These are phyloP conservation scores for Lochmaea capreae DNA, from an alignment of 2,888 invertebrate species.

Conservation along the genomic window DNA sequence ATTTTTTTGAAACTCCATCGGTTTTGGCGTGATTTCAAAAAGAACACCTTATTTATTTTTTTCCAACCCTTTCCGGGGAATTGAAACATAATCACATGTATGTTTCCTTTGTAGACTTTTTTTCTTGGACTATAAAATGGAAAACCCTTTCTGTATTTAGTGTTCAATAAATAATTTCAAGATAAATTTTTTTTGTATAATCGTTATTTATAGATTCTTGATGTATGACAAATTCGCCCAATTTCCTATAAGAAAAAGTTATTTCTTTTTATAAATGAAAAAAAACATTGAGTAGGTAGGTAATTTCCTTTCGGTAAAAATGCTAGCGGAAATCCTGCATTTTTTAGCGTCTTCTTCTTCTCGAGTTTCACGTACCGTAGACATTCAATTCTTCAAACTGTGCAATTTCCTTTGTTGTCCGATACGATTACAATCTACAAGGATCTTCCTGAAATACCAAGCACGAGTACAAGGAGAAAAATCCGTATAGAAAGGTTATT, in stretches of 20 bases:
- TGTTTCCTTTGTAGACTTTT: too few relatives aligned
- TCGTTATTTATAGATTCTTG: not conserved
- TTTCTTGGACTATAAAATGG: too few relatives aligned
- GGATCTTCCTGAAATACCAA: not conserved
- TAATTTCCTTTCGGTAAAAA: not conserved
- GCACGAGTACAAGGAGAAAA: not conserved
- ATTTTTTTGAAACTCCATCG: too few relatives aligned
- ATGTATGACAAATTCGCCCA: not conserved
- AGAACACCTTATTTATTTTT: too few relatives aligned
- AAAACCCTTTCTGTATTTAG: too few relatives aligned
- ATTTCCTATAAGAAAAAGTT: not conserved
- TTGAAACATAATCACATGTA: too few relatives aligned
- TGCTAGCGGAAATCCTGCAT: slow-evolving; percentile 13
- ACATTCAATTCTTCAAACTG: slow-evolving; percentile 1
- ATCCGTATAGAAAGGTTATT: not conserved
- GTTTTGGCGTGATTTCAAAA: too few relatives aligned
- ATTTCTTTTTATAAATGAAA: not conserved
- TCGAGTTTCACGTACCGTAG: slow-evolving; percentile 5
- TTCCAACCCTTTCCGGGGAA: too few relatives aligned
- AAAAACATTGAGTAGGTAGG: not conserved
- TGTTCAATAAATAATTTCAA: too few relatives aligned
- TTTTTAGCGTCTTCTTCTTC: not conserved
- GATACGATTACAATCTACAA: slow-evolving; percentile 5
- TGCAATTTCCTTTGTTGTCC: slow-evolving; percentile 14
- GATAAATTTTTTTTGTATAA: not conserved